Conservation (phyloP, 2,113 vertebrate species). For the Cheilinus undulatus region DNA sequence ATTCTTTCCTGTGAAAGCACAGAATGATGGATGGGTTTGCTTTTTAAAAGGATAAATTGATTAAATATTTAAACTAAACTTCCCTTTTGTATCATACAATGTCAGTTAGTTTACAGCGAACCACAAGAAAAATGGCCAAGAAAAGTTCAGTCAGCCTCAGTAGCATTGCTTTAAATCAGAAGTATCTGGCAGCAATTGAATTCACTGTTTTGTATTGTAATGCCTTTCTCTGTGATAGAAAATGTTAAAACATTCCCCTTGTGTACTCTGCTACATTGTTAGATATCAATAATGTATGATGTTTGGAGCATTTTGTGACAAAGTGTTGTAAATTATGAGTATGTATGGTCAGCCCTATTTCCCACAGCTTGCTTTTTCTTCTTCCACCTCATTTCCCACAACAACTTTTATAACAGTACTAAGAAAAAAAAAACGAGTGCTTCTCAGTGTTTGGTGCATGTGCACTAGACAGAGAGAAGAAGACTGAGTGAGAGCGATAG, state of each 20-base stretch:
- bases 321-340: conserved; percentile 17
- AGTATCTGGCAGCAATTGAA: background rate
- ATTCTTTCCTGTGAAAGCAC: background rate
- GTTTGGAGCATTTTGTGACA: conserved; percentile 17
- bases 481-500: background rate
- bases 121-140: background rate
- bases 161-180: background rate
- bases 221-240: background rate
- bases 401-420: background rate
- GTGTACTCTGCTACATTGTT: conserved; percentile 3
- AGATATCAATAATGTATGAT: conserved; percentile 16
- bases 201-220: conserved; percentile 1
- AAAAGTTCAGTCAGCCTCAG: background rate
- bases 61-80: background rate
- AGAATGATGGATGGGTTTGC: background rate
- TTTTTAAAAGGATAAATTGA: background rate
- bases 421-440: background rate
- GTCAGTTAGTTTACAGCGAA: background rate
- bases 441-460: background rate
- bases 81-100: background rate
- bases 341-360: background rate
- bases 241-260: conserved; percentile 8
- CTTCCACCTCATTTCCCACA: conserved; percentile 21
- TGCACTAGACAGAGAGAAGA: background rate
- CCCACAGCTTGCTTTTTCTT: background rate